Base-by-base conservation (phyloP, 2,888 invertebrate species). In the Leucophora obtusa region DNA sequence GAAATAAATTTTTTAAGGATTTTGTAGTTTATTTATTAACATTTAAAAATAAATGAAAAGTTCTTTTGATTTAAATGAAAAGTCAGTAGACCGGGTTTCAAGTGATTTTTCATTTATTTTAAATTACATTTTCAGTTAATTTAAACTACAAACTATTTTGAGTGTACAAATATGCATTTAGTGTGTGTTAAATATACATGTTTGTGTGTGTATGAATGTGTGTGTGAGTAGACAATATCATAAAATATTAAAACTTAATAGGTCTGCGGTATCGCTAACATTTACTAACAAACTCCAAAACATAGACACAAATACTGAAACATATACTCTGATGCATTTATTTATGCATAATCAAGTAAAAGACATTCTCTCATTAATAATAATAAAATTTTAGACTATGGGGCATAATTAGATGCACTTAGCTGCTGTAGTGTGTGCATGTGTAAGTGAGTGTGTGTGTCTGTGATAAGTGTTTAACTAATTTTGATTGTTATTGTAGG, bases 181-280 rank as follows among this genome's bases (percentile, higher is more conserved):
- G n/a, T n/a, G n/a, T n/a, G n/a, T n/a, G n/a, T n/a, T n/a, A n/a
- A n/a, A n/a, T n/a, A n/a, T n/a, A n/a, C n/a, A n/a, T n/a, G n/a
- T n/a, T n/a, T 8, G 14, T 28, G 53, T 21, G n/a, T 15, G 28
- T 14, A 6, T 24, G 35, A 14, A 6, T 50, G 14, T 58, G 1
- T 18, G 21, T 47, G 11, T 17, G 18, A 60, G 28, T 28, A 21
- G 53, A 71, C 47, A 59, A 17, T 6, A 24, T 66, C 53, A 77
- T 77, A 17, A 66, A 77, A 71, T 76, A 59, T 77, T 77, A 53
- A 71, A 60, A 65, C 14, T 14, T 54, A 66, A 71, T 66, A 54
- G 33, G 65, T 71, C 47, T 70, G 24, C 38, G 17, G 62, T 69
- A 58, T 59, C 58, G 56, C 24, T 35, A 50, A 11, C n/a, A 65